Evolutionary conservation across 1,140 invertebrate species (phyloP), one percentile per base, ranked within the genome.

Genomic region (Papilio polyxenes): DNA sequence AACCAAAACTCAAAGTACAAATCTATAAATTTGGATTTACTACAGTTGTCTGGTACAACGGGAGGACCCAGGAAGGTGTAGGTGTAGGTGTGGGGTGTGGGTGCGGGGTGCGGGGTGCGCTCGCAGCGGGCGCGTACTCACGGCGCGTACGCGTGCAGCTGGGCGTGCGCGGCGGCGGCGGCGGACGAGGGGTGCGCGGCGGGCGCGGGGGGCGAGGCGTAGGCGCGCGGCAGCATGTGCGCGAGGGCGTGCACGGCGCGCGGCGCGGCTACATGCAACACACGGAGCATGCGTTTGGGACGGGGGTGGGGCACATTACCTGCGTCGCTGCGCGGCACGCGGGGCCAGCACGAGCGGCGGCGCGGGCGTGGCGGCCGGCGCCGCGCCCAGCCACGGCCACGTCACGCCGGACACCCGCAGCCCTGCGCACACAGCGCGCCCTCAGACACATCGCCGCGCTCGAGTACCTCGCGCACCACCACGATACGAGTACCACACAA

Each of bases 101-200:
- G 78, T 31, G 81, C 31, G 78, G 83, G 78, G 81, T 76, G 81
- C 59, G 75, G 82, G 82, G 87, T 82, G 89, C 49, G 75, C 10
- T 49, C 51, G 13, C 87, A 84, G 82, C 84, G 87, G 84, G 88
- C 20, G 84, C 85, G 85, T 94, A 97, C 96, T 96, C 96, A 97
- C 96, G 95, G 96, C 90, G 96, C 95, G 93, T 97, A 96, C 93
- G 96, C 95, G 96, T 97, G 96, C 94, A 96, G 93, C 88, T 94
- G 95, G 85, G 92, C 75, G 44, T 76, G 89, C 78, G 92, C 90
- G 92, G 83, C 92, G 86, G 92, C 87, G 85, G 88, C 87, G 85
- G 91, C 89, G 89, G 90, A 92, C 40, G 74, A 31, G 87, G 87
- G 90, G 86, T 91, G 85, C 82, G 88, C 93, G 87, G 96, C 96